Evolutionary conservation across 2,888 invertebrate species (phyloP).

Genomic region (Anagyrus pseudococci): DNA sequence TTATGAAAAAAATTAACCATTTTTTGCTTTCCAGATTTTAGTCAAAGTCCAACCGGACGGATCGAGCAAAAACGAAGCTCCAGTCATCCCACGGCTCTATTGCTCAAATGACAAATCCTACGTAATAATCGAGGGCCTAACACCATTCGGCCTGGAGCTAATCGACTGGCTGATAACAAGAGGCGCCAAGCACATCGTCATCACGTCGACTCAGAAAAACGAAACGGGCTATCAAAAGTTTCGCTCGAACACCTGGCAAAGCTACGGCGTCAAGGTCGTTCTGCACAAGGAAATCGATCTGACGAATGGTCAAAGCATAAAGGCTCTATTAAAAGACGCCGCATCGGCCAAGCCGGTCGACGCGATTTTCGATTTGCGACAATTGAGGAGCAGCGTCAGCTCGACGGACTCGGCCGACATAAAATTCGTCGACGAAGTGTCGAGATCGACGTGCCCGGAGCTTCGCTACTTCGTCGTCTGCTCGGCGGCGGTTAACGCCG

Average conservation of each 20-base stretch:
- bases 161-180: constrained; percentile 38
- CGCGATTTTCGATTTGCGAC: constrained; percentile 39
- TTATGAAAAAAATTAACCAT: too few species aligned
- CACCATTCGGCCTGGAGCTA: constrained; percentile 61
- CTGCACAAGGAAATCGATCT: constrained; percentile 31
- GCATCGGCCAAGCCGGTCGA: constrained; percentile 31
- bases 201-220: constrained; percentile 26
- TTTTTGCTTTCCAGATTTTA: constrained; percentile 37
- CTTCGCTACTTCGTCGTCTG: constrained; percentile 37
- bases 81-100: constrained; percentile 61
- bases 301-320: constrained; percentile 27
- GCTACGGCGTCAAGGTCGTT: constrained; percentile 30
- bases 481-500: constrained; percentile 11
- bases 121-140: constrained; percentile 78
- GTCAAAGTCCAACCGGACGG: constrained; percentile 44
- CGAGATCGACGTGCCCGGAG: constrained; percentile 18
- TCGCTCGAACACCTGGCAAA: constrained; percentile 33
- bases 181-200: constrained; percentile 39
- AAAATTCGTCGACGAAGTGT: constrained; percentile 35
- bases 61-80: constrained; percentile 14
- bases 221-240: constrained; percentile 26
- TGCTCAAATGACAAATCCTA: constrained; percentile 64
- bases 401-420: constrained; percentile 18
- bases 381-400: constrained; percentile 8
- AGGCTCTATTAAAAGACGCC: constrained; percentile 35